Conservation (phyloP, 2,888 invertebrate genomes). For the Zaprionus lineosus region DNA sequence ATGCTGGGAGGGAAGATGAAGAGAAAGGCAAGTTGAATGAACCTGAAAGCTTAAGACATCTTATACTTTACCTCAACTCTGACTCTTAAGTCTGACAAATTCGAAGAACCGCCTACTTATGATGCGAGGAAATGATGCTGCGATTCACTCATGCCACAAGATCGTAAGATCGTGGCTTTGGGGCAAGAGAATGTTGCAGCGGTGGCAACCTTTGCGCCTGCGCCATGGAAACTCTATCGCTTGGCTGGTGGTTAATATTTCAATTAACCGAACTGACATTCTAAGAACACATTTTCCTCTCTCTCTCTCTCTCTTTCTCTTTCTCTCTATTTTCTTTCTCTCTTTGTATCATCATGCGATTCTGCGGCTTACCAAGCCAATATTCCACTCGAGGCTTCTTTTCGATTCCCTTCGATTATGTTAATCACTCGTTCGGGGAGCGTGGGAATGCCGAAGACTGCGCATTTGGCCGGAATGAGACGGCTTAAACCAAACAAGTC, state of each 20-base stretch:
- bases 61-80: background rate
- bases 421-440: constrained; percentile 30
- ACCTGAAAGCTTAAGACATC: background rate
- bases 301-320: background rate
- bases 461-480: too few species aligned
- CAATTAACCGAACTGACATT: background rate
- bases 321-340: background rate
- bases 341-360: constrained; percentile 9
- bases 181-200: background rate
- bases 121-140: constrained; percentile 38
- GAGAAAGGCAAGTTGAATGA: background rate
- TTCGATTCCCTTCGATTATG: constrained; percentile 42
- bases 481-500: too few species aligned
- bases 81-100: background rate
- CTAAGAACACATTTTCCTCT: background rate
- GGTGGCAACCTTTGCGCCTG: too few species aligned
- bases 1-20: too few species aligned
- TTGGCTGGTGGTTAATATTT: background rate
- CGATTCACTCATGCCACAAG: constrained; percentile 32
- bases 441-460: constrained; percentile 44
- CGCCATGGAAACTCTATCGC: too few species aligned
- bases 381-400: constrained; percentile 12
- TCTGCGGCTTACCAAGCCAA: constrained; percentile 39
- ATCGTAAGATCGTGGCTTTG: constrained; percentile 17
- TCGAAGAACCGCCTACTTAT: background rate